Conservation (phyloP, 92 coral and sea anemone species). For the Phymanthus crucifer region DNA sequence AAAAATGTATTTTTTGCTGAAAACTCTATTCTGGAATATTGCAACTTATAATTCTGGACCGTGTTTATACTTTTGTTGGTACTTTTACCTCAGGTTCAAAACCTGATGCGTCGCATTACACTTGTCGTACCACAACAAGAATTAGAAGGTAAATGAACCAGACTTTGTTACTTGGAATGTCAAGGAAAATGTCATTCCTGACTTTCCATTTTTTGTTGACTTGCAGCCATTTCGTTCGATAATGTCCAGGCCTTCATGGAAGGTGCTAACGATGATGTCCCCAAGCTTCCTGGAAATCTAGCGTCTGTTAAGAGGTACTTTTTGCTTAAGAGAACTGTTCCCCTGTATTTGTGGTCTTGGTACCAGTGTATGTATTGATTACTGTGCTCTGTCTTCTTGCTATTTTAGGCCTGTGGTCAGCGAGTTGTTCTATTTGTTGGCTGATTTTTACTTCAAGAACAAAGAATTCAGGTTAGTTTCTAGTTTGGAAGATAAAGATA, state of each 20-base stretch:
- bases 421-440: constrained; percentile 89
- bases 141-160: constrained; percentile 70
- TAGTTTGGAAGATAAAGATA: background rate
- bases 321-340: background rate
- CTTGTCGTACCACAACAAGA: constrained; percentile 85
- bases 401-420: constrained; percentile 81
- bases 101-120: constrained; percentile 88
- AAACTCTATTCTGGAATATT: too few relatives aligned
- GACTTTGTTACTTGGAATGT: background rate
- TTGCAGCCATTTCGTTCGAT: constrained; percentile 79
- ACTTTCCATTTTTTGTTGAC: background rate
- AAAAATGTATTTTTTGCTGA: too few relatives aligned
- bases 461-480: constrained; percentile 89
- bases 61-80: background rate
- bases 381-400: too few relatives aligned
- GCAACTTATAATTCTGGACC: background rate
- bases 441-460: constrained; percentile 97
- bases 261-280: constrained; percentile 79
- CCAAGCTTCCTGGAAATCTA: constrained; percentile 78
- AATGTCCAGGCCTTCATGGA: constrained; percentile 93
- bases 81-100: constrained; percentile 71
- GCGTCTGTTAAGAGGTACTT: constrained; percentile 71
- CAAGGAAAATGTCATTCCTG: too few relatives aligned
- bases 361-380: background rate
- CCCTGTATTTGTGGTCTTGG: background rate